phyloP scores from a whole-genome alignment of 2,113 vertebrate genomes.

The Rynchops niger region DNA sequence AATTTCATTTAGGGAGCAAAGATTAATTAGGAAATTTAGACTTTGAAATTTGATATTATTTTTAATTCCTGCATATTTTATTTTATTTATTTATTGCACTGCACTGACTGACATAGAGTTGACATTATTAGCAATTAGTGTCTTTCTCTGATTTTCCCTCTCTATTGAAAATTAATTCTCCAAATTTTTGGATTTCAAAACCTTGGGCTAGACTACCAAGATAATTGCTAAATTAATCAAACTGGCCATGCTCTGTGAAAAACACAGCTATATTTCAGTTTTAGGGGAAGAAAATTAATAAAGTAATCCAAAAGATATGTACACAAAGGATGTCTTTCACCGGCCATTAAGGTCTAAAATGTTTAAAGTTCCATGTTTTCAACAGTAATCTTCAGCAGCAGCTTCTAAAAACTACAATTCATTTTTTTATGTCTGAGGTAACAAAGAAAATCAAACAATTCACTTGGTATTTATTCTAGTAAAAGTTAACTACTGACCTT shows the following conservation, averaged over 20 bases:
- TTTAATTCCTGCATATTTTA: not conserved
- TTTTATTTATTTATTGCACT: not conserved
- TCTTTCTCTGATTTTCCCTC: not conserved
- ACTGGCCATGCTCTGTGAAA: not conserved
- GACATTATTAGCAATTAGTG: not conserved
- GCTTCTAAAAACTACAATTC: not conserved
- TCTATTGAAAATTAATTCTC: not conserved
- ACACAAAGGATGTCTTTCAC: not conserved
- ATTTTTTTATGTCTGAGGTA: not conserved
- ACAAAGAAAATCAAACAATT: slow-evolving; percentile 20
- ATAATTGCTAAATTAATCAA: not conserved
- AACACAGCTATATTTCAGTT: not conserved
- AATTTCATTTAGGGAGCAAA: not conserved
- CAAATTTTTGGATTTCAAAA: not conserved
- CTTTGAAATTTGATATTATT: not conserved
- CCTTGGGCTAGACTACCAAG: not conserved
- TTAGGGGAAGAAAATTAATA: not conserved
- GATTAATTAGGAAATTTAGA: not conserved
- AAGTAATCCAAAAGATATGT: not conserved
- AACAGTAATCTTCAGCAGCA: not conserved
- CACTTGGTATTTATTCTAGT: slow-evolving; percentile 38
- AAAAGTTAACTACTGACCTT: slow-evolving; percentile 43
- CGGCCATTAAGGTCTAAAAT: not conserved
- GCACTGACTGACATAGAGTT: not conserved
- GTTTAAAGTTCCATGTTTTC: not conserved